A percentile compares a stretch with the other conserved stretches of the same genome.
These are phyloP conservation scores for Pandemis corylana DNA, from an alignment of 2,888 invertebrate species.

Conservation along the genomic window DNA sequence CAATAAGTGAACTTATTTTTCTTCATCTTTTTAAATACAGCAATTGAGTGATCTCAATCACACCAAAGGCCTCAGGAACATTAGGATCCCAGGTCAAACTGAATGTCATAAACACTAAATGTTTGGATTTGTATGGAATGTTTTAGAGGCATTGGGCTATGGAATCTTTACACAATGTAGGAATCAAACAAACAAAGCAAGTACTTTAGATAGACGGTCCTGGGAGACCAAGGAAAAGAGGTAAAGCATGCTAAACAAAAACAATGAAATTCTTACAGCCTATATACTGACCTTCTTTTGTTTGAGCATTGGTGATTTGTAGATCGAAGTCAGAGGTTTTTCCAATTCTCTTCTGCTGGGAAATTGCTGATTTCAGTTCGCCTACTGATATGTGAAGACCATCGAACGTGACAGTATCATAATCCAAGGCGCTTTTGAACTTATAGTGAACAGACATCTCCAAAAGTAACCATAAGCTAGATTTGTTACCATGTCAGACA, in stretches of 20 bases:
- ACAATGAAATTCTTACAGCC: background rate
- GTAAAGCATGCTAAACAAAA: conserved; percentile 7
- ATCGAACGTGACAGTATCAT: conserved; percentile 98
- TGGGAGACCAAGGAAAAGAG: background rate
- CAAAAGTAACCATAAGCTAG: conserved; percentile 49
- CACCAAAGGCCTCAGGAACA: too few relatives aligned
- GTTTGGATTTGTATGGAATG: too few relatives aligned
- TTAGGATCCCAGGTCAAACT: too few relatives aligned
- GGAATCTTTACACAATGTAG: background rate
- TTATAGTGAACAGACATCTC: conserved; percentile 99
- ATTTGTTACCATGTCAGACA: conserved; percentile 60
- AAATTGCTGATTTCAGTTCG: conserved; percentile 97
- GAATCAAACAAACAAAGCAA: background rate
- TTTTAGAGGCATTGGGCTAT: too few relatives aligned
- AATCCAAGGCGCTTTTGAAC: conserved; percentile 98
- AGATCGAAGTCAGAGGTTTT: conserved; percentile 98
- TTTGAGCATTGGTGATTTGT: conserved; percentile 98
- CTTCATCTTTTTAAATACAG: background rate
- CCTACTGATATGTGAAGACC: conserved; percentile 98
- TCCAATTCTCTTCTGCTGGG: conserved; percentile 97
- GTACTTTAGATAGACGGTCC: background rate
- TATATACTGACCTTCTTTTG: conserved; percentile 92
- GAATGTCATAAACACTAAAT: background rate
- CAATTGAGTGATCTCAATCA: too few relatives aligned
- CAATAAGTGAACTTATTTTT: too few relatives aligned